Evolutionary conservation across 2,888 invertebrate species (phyloP), one percentile per base, ranked within the genome.

Genomic region (Trichacis sp.): DNA sequence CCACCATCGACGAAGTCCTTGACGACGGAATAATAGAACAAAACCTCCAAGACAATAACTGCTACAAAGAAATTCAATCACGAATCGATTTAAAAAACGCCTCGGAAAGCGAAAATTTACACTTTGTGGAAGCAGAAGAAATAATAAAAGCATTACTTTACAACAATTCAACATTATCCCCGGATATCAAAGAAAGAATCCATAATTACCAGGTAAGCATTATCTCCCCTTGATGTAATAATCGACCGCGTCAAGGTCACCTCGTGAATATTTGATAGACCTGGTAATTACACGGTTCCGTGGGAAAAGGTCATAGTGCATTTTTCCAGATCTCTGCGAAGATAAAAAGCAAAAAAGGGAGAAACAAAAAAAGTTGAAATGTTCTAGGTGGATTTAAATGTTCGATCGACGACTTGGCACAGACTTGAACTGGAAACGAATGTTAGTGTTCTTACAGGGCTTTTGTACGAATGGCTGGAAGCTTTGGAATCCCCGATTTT

Each of bases 381-480:
- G 24, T 63, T 59, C 33, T 85, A 90, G 74, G 84, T 86, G 49
- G 90, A 91, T 49, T 86, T 93, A 49, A 93, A 93, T 79, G 88
- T 88, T 70, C 88, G 89, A 45, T 87, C 87, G 68, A 87, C 89
- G 1, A 90, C 91, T 0, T 91, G 92, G 88, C 84, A 86, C 38
- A 88, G 87, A 68, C 85, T 94, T 20, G 87, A 88, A 53, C 85
- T 88, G 46, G 93, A 93, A 85, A 89, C 88, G 54, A 85, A 88
- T 77, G 76, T 92, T 1, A 84, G 86, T 8, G 85, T 93, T 14
- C 80, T 93, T 36, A 85, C 89, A 0, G 88, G 88, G 1, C 81
- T 94, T 2, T 83, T 94, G 33, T 91, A 90, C 82, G 90, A 92
- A 70, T 94, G 94, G 94, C 80, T 94, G 52, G 93, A 93, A 77